Evolutionary conservation across 2,113 vertebrate species (phyloP).

Genomic region (Penelope pileata): DNA sequence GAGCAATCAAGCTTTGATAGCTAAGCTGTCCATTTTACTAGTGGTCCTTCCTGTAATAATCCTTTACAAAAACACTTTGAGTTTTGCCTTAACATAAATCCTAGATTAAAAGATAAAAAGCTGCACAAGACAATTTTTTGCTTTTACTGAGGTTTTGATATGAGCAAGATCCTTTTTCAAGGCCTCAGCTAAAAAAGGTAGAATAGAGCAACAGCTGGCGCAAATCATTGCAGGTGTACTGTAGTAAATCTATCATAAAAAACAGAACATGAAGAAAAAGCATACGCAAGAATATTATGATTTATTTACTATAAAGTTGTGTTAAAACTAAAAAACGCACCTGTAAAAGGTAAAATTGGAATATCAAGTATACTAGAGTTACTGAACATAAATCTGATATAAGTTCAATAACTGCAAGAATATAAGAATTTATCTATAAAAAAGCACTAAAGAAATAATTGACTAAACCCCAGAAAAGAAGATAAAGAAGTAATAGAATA

Average conservation of each 20-base stretch:
- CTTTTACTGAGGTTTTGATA: neutral
- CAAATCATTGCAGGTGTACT: neutral
- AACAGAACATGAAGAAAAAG: neutral
- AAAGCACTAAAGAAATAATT: neutral
- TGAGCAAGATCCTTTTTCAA: neutral
- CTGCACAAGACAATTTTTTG: neutral
- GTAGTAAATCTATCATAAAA: neutral
- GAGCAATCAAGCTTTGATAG: neutral
- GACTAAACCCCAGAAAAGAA: neutral
- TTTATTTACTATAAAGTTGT: neutral
- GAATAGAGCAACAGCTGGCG: neutral
- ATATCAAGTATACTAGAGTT: neutral
- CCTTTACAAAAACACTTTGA: neutral
- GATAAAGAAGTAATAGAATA: neutral
- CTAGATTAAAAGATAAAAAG: neutral
- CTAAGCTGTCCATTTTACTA: neutral
- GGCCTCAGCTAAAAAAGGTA: neutral
- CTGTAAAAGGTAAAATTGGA: neutral
- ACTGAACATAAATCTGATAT: neutral
- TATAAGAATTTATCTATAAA: neutral
- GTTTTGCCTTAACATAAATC: neutral
- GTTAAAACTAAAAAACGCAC: neutral
- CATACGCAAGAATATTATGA: neutral
- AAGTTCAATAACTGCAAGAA: neutral
- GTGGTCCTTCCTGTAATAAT: neutral